Base-by-base conservation (phyloP, 2,113 vertebrate species). In the Sphaerodactylus townsendi region DNA sequence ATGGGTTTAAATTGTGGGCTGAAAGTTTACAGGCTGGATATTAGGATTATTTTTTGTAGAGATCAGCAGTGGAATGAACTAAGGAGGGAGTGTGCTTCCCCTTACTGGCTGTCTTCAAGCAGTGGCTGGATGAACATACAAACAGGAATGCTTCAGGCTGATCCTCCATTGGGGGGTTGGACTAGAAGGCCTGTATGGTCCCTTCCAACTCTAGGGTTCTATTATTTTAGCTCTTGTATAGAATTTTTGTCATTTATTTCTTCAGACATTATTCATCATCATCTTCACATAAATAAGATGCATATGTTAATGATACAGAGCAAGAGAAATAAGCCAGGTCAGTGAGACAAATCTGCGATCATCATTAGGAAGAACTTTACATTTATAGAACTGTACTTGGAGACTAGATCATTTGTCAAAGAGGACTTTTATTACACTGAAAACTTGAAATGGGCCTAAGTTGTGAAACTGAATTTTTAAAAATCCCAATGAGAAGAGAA, bases 351-450 rank as follows among this genome's bases (percentile, higher is more conserved):
- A 39, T 69, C 10, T 25, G 80, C 65, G 88, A 83, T 90, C 83
- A 75, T 80, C 86, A 77, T 48, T 19, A 25, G 69, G 28, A 37
- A 89, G 82, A 65, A 66, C 92, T 94, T 92, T 88, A 46, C 87
- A 93, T 93, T 86, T 83, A 80, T 79, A 68, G 79, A 87, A 91
- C 89, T 50, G 85, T 89, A 69, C 73, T 91, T 17, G 30, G 74
- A 94, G 82, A 87, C 83, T 93, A 91, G 82, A 88, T 93, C 85
- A 91, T 85, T 92, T 93, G 88, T 91, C 84, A 87, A 94, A 95
- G 91, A 84, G 92, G 82, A 91, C 86, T 56, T 92, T 89, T 84
- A 88, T 84, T 90, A 64, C 86, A 89, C 89, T 92, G 75, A 88
- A 85, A 84, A 86, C 11, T 88, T 35, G 72, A 90, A 84, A 91